Evolutionary conservation across 2,797 vertebrate species (phyloP), one percentile per base, ranked within the genome.

Genomic region (Phrynocephalus forsythii): DNA sequence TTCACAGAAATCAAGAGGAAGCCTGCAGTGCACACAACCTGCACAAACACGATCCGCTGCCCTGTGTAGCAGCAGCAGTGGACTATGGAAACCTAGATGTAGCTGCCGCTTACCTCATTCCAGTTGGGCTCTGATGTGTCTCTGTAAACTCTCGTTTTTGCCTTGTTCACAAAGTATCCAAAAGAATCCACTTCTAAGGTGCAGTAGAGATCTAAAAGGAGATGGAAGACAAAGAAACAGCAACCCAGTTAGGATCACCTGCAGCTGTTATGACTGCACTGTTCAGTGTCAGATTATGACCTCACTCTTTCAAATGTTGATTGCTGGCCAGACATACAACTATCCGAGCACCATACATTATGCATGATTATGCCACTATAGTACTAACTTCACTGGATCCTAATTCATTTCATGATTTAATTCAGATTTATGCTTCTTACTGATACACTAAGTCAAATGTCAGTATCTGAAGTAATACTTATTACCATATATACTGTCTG

Each of bases 161-260:
- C 99, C 96, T 99, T 99, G 95, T 98, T 99, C 89, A 99, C 98
- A 26, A 99, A 99, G 95, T 99, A 99, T 24, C 99, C 98, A 50
- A 99, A 99, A 63, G 98, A 98, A 92, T 99, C 99, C 93, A 99
- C 98, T 95, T 99, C 99, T 93, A 99, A 95, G 0, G 99, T 99
- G 95, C 99, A 99, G 95, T 99, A 99, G 91, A 99, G 97, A 96
- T 99, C 99, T 99, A 93, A 11, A 52, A 68, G 48, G 20, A 48
- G 90, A 52, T 5, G 0, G 30, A 69, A n/a, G 68, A 28, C 26
- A 20, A 33, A 33, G 1, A 80, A 33, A n/a, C n/a, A 52, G 28
- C 28, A 24, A 6, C 18, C 79, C 77, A 0, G 0, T 0, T 24
- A 73, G 82, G 13, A 7, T 0, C 3, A 83, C n/a, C 11, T 82